phyloP scores from a whole-genome alignment of 2,113 vertebrate species.

The Fregata magnificens region DNA sequence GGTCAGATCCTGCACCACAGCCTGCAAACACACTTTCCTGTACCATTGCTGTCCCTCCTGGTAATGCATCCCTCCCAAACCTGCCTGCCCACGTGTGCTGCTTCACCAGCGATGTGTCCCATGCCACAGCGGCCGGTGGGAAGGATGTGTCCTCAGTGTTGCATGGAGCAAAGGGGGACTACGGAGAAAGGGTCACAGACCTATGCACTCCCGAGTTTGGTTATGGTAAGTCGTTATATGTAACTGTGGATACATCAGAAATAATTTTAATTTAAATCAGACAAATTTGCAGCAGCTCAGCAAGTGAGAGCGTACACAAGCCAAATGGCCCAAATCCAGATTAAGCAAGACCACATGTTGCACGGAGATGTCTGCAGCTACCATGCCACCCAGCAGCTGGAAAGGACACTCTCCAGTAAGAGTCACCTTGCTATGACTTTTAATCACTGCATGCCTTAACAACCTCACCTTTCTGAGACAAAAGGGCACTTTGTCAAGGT shows the following conservation, averaged over 20 bases:
- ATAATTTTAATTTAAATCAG: background rate
- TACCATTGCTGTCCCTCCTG: background rate
- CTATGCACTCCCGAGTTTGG: accelerated
- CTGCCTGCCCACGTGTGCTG: accelerated
- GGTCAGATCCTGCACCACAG: background rate
- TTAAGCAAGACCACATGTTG: background rate
- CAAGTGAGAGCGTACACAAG: background rate
- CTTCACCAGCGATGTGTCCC: accelerated
- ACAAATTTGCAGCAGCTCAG: background rate
- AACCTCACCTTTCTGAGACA: background rate
- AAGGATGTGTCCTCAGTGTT: background rate
- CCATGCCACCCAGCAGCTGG: background rate
- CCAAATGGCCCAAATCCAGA: background rate
- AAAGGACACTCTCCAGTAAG: background rate
- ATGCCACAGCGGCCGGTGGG: accelerated
- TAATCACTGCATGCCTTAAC: background rate
- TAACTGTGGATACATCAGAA: background rate
- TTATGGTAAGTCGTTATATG: accelerated
- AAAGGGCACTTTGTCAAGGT: background rate
- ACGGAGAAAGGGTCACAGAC: background rate
- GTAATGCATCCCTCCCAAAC: background rate
- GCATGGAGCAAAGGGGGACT: accelerated
- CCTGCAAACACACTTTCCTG: background rate
- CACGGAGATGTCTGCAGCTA: background rate
- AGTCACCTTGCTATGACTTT: background rate